These are phyloP conservation scores for Pentamera pediparva DNA, from an alignment of 53 echinoderm and acorn worm genomes.

Conservation along the genomic window DNA sequence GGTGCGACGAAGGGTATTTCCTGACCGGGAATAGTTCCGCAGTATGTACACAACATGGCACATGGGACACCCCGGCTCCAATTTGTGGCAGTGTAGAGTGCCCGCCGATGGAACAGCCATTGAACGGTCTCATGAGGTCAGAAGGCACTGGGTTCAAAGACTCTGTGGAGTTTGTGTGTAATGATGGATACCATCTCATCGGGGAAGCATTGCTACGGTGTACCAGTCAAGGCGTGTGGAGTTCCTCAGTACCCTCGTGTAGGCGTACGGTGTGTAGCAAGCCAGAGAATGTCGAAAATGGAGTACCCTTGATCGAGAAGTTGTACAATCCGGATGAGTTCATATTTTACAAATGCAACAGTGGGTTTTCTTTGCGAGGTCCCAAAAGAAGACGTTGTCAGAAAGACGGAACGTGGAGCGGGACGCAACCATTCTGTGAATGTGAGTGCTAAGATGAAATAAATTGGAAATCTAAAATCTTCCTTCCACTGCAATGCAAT, in stretches of 20 bases:
- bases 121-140: background rate
- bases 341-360: constrained; percentile 59
- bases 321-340: constrained; percentile 34
- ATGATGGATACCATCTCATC: constrained; percentile 54
- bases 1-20: constrained; percentile 54
- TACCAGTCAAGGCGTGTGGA: constrained; percentile 62
- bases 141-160: background rate
- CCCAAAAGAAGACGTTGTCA: constrained; percentile 42
- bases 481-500: no score
- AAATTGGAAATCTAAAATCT: no score
- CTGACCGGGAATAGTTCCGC: constrained; percentile 28
- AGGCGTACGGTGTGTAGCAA: constrained; percentile 38
- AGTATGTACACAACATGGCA: constrained; percentile 49
- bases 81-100: constrained; percentile 36
- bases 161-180: constrained; percentile 48
- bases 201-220: constrained; percentile 42
- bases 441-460: background rate
- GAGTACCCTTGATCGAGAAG: constrained; percentile 39
- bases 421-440: background rate
- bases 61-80: constrained; percentile 54
- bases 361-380: constrained; percentile 62
- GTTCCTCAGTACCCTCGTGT: constrained; percentile 37
- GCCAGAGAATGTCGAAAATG: constrained; percentile 35
- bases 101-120: background rate
- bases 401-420: constrained; percentile 55